A percentile compares a stretch with the other conserved stretches of the same genome.
Evolutionary conservation across 2,797 vertebrate genomes (phyloP).

Genomic region (Selene dorsalis): DNA sequence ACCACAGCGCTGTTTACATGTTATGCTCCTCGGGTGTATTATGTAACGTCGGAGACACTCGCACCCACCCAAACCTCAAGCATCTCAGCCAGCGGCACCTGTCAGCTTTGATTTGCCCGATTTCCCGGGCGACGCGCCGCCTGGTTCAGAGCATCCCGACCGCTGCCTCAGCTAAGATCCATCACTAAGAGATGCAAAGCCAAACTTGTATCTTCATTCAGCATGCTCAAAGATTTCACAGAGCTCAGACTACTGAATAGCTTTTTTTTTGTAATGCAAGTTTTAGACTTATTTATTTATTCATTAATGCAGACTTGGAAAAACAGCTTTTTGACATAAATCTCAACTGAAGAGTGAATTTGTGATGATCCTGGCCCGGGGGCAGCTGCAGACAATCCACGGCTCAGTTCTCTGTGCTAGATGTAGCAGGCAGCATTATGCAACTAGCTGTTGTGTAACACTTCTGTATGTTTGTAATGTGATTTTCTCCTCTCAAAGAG

Average conservation of each 20-base stretch:
- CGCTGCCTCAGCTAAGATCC: slow-evolving; percentile 10
- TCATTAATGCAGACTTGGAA: slow-evolving; percentile 5
- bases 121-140: slow-evolving; percentile 35
- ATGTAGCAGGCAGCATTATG: slow-evolving; percentile 75
- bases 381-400: slow-evolving; percentile 65
- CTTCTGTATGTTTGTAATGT: slow-evolving; percentile 71
- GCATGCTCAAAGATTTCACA: background rate
- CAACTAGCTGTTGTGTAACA: slow-evolving; percentile 79
- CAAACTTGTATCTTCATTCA: slow-evolving; percentile 5
- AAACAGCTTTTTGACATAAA: slow-evolving; percentile 23
- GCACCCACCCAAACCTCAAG: slow-evolving; percentile 38
- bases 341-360: slow-evolving; percentile 32
- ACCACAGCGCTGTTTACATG: slow-evolving; percentile 24
- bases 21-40: slow-evolving; percentile 39
- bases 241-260: background rate
- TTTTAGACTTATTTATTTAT: slow-evolving; percentile 1
- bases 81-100: slow-evolving; percentile 49
- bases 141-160: slow-evolving; percentile 24
- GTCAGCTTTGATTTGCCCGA: slow-evolving; percentile 58
- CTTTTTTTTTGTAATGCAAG: background rate
- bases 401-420: slow-evolving; percentile 52
- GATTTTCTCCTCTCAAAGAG: slow-evolving; percentile 73
- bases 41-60: slow-evolving; percentile 43
- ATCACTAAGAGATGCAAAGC: slow-evolving; percentile 9
- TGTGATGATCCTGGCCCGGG: slow-evolving; percentile 33